Evolutionary conservation across 37 sponge, comb jelly and placozoan species (phyloP), one percentile per base, ranked within the genome.

Genomic region (Chondrosia reniformis): DNA sequence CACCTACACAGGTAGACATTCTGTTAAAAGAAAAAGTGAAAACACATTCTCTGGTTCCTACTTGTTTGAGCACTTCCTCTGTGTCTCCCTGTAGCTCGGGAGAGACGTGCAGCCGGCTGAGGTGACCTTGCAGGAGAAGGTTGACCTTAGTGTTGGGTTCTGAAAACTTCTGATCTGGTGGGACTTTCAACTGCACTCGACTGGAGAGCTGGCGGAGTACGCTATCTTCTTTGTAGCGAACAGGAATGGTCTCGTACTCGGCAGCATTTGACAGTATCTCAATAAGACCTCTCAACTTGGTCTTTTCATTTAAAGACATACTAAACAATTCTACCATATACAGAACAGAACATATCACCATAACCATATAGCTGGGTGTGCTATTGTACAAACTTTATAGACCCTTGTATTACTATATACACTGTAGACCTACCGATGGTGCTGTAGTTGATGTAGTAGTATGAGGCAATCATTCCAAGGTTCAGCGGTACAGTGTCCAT

Each of bases 381-480:
- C 25, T 32, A 42, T 2, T 4, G 1, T 27, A 43, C 24, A 54
- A 27, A 27, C 2, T 25, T 32, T 9, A 1, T 49, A 15, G 10
- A 49, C 15, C 15, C 10, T 19, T 49, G 15, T 19, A 15, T 15
- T 49, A 49, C 52, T 30, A 59, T 30, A 59, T 13, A 6, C n/a
- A 13, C 61, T n/a, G n/a, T n/a, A 12, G 13, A 72, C 83, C 74
- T 32, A 88, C 95, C 97, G 62, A 97, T 97, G 43, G 97, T 97
- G 7, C 92, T 94, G 85, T 97, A 97, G 86, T 93, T 97, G 85
- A 97, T 97, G 90, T 93, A 97, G 77, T 97, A 97, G 85, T 97
- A 97, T 4, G 97, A 82, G 21, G 97, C 97, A 55, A 97, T 97
- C 97, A 97, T 97, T 40, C 97, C 97, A 61, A 97, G 76, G 67